Conservation (phyloP, 2,113 vertebrate species). For the Manacus vitellinus region DNA sequence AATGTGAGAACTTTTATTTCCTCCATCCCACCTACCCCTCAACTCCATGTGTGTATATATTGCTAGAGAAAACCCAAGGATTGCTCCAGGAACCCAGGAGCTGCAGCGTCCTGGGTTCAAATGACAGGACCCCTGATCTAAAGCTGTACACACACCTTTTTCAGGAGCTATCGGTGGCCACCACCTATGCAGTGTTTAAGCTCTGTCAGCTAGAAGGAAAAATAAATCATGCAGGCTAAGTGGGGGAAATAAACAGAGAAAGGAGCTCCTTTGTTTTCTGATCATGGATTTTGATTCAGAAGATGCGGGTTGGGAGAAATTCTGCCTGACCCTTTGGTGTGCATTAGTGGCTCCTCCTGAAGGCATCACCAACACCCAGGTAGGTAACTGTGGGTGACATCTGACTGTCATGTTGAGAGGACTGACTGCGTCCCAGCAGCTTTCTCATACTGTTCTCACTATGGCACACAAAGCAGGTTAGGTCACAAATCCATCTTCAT, state of each 20-base stretch:
- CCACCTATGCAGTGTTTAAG: not conserved
- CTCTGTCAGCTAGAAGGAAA: not conserved
- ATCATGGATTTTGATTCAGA: not conserved
- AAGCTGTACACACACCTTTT: not conserved
- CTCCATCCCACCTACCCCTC: not conserved
- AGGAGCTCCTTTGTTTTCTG: not conserved
- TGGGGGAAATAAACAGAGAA: not conserved
- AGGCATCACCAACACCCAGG: not conserved
- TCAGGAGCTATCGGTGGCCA: not conserved
- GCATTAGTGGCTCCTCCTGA: not conserved
- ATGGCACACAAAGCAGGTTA: not conserved
- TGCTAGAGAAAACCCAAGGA: not conserved
- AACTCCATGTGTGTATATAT: accelerated
- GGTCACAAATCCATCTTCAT: not conserved
- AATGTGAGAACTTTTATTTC: not conserved
- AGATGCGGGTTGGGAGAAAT: not conserved
- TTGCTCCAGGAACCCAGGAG: accelerated
- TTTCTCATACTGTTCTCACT: not conserved
- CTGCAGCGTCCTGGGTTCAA: not conserved
- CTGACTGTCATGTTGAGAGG: not conserved
- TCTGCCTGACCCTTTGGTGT: not conserved
- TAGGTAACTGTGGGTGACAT: not conserved
- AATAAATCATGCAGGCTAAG: not conserved
- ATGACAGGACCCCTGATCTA: not conserved
- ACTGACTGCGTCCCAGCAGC: not conserved